phyloP scores from a whole-genome alignment of 2,797 vertebrate genomes.

The Artibeus jamaicensis region DNA sequence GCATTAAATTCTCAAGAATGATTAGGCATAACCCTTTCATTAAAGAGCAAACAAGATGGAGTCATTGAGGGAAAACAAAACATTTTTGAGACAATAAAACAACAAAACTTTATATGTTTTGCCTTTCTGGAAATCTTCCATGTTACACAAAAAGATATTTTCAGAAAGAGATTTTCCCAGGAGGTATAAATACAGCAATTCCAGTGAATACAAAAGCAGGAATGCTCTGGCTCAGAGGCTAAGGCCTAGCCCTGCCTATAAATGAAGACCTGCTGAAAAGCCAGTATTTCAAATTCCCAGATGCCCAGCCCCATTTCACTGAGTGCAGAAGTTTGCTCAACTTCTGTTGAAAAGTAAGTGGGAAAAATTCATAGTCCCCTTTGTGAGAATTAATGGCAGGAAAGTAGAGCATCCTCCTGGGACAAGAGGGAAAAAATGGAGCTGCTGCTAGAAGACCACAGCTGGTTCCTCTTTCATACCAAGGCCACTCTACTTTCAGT shows the following conservation, averaged over 20 bases:
- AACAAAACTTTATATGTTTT: constrained; percentile 18
- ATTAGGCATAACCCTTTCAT: constrained; percentile 29
- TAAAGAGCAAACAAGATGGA: constrained; percentile 20
- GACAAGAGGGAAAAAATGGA: background rate
- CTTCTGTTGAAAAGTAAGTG: constrained; percentile 5
- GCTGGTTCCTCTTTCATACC: background rate
- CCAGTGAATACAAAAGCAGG: constrained; percentile 21
- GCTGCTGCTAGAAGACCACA: background rate
- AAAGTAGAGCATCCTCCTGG: background rate
- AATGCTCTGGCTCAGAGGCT: background rate
- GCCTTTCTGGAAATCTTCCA: constrained; percentile 40
- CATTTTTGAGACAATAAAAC: background rate
- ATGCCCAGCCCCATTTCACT: background rate
- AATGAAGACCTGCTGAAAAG: constrained; percentile 7
- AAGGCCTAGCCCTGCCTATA: background rate
- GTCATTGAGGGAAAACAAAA: background rate
- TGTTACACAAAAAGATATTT: constrained; percentile 38
- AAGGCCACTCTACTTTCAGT: background rate
- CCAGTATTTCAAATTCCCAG: constrained; percentile 25
- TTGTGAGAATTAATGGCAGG: constrained; percentile 10
- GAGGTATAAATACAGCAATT: constrained; percentile 10
- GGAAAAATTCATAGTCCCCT: constrained; percentile 40
- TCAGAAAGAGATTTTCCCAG: constrained; percentile 34
- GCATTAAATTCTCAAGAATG: constrained; percentile 32
- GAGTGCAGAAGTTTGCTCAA: background rate